A percentile compares a stretch with the other conserved stretches of the same genome.
phyloP scores from a whole-genome alignment of 2,888 invertebrate genomes.

The Caenorhabditis drosophilae region DNA sequence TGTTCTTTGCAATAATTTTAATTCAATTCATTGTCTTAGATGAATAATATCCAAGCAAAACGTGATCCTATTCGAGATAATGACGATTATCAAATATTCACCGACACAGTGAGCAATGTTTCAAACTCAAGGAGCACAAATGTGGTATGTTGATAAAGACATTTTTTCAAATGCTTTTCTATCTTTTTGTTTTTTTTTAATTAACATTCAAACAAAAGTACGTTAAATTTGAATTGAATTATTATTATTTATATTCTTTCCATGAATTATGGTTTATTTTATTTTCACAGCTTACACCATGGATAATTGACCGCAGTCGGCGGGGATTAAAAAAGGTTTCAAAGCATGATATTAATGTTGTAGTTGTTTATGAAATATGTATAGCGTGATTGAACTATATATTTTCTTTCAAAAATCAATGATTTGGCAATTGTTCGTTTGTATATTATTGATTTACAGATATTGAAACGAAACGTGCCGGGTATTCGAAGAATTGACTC shows the following conservation, averaged over 20 bases:
- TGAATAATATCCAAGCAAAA: conserved; percentile 29
- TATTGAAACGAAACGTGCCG: conserved; percentile 89
- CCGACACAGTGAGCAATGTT: conserved; percentile 11
- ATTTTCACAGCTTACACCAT: conserved; percentile 75
- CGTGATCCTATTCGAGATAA: conserved; percentile 59
- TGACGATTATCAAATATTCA: conserved; percentile 67
- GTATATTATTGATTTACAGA: conserved; percentile 75
- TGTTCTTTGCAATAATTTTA: conserved; percentile 74
- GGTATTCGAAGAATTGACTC: conserved; percentile 93
- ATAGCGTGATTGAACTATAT: too few species aligned
- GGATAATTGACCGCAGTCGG: conserved; percentile 94
- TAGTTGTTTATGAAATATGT: too few species aligned
- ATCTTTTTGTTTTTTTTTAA: conserved; percentile 8
- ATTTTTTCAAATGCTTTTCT: conserved; percentile 7
- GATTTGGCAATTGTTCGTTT: neutral
- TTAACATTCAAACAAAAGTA: too few species aligned
- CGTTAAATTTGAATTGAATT: too few species aligned
- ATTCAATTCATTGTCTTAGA: conserved; percentile 60
- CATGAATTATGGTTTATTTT: neutral
- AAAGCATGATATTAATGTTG: conserved; percentile 9
- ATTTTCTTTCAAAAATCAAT: too few species aligned
- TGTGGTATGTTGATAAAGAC: conserved; percentile 42
- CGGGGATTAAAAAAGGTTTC: conserved; percentile 79
- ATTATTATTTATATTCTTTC: conserved; percentile 1
- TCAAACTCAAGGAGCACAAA: conserved; percentile 27